Evolutionary conservation across 1,140 invertebrate species (phyloP), one percentile per base, ranked within the genome.

Genomic region (Calycopis cecrops): DNA sequence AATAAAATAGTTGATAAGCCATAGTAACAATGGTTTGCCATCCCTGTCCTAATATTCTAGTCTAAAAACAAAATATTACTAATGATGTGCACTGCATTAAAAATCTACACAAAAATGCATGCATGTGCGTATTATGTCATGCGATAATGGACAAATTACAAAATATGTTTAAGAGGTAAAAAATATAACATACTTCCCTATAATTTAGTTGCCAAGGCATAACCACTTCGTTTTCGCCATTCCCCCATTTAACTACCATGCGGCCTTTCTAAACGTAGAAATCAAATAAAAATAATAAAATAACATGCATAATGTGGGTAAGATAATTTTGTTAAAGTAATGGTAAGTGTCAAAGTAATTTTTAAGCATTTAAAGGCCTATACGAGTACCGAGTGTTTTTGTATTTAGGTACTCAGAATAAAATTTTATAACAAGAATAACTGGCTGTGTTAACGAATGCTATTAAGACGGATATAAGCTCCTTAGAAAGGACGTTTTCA

Each of bases 231-330:
- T 72, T 85, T 63, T 82, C 81, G 67, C 74, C 82, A 69, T 85
- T 85, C 64, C 69, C 76, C 84, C 84, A 87, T 59, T 80, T 87
- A 84, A 87, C 84, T 85, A 87, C 74, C 84, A 87, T 87, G 82
- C 82, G 76, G 84, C 84, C 72, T 58, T 64, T 84, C 84, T 87
- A 87, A 60, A 84, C 66, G 71, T 79, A 73, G 63, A 76, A 87
- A 83, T 63, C 69, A 80, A 81, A 73, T 57, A 74, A 81, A 79
- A 69, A 74, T 68, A 77, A 73, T 77, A 79, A 78, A 74, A 69
- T 66, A 67, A 73, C 82, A 85, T 83, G 82, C 82, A 72, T 58
- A 28, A 56, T 48, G 52, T 59, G 56, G 53, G 52, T 48, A 57
- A 35, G 33, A 52, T 35, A 44, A 16, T 16, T 44, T 44, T 14